phyloP scores from a whole-genome alignment of 2,797 vertebrate genomes.

The Valencia hispanica region DNA sequence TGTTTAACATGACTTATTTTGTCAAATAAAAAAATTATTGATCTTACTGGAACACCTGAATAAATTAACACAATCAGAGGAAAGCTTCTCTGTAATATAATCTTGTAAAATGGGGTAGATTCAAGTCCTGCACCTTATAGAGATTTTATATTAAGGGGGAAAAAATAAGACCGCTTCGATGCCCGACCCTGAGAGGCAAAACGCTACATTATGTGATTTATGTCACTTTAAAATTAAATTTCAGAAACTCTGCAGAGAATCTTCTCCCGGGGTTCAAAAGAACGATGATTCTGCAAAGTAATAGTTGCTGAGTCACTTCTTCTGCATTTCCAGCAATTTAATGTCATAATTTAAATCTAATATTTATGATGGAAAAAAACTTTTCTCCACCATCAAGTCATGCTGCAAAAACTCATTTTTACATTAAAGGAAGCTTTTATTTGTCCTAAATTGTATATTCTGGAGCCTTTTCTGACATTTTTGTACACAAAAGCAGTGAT shows the following conservation, averaged over 20 bases:
- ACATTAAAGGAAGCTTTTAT: background rate
- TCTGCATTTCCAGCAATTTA: background rate
- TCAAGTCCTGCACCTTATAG: background rate
- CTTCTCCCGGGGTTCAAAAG: background rate
- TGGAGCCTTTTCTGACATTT: background rate
- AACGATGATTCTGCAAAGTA: background rate
- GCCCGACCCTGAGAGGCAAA: no score
- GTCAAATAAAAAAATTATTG: no score
- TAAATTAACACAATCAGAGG: background rate
- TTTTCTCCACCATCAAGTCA: background rate
- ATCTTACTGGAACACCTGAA: background rate
- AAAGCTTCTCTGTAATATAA: background rate
- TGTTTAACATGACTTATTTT: no score
- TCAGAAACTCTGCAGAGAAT: background rate
- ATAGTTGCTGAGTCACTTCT: background rate
- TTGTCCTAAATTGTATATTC: background rate
- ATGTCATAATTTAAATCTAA: background rate
- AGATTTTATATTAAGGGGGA: background rate
- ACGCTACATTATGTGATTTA: background rate
- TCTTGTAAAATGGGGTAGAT: background rate
- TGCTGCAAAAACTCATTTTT: background rate
- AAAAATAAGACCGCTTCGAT: background rate
- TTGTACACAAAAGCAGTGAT: background rate
- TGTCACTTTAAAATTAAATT: background rate
- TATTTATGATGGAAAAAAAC: background rate